A percentile compares a stretch with the other conserved stretches of the same genome.
phyloP scores from a whole-genome alignment of 2,888 invertebrate species.

The Empis livida region DNA sequence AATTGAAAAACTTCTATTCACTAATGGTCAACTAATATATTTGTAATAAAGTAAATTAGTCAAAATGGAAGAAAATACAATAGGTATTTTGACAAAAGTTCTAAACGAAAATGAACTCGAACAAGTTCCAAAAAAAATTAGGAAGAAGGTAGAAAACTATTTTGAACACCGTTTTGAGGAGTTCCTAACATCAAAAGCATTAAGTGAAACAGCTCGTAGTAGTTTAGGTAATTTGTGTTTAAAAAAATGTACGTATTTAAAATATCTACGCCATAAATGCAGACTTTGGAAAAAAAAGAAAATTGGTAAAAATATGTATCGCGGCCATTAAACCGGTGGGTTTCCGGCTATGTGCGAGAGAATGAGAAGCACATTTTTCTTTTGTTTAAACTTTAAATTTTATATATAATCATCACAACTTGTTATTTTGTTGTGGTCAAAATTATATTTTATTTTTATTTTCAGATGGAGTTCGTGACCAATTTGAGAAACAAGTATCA shows the following conservation, averaged over 20 bases:
- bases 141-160: slow-evolving; percentile 48
- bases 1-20: too few relatives aligned
- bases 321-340: too few relatives aligned
- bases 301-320: too few relatives aligned
- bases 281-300: too few relatives aligned
- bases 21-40: too few relatives aligned
- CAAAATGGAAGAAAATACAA: slow-evolving; percentile 21
- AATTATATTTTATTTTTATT: slow-evolving; percentile 4
- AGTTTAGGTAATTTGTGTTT: slow-evolving; percentile 22
- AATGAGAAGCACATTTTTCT: neutral
- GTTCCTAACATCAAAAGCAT: slow-evolving; percentile 57
- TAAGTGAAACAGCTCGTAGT: slow-evolving; percentile 41
- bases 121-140: slow-evolving; percentile 40
- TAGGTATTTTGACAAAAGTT: slow-evolving; percentile 24
- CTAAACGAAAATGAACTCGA: slow-evolving; percentile 40
- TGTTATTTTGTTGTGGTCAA: neutral
- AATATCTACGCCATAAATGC: too few relatives aligned
- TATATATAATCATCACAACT: neutral
- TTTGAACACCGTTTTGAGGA: slow-evolving; percentile 53
- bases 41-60: too few relatives aligned
- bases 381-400: neutral
- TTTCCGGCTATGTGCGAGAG: neutral
- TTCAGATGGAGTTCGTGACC: slow-evolving; percentile 45
- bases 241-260: neutral
- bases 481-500: slow-evolving; percentile 41